These are phyloP conservation scores for Gallinago media DNA, from an alignment of 2,113 vertebrate species.

Conservation along the genomic window DNA sequence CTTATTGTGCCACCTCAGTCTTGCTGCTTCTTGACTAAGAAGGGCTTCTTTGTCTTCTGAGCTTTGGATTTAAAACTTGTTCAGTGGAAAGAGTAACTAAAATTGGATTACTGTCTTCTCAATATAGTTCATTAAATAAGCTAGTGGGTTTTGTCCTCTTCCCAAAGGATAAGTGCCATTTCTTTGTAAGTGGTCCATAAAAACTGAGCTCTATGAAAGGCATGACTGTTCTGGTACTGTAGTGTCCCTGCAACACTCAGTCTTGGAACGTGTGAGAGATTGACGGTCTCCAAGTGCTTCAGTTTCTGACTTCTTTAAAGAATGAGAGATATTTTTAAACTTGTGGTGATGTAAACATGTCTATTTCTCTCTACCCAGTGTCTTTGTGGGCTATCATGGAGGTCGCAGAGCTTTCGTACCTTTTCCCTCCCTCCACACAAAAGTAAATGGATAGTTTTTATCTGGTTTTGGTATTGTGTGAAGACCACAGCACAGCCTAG, in stretches of 20 bases:
- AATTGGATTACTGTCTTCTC: neutral
- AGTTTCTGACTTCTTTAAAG: neutral
- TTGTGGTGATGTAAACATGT: neutral
- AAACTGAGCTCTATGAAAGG: neutral
- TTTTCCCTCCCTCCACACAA: rapidly evolving
- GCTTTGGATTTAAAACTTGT: neutral
- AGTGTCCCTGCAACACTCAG: neutral
- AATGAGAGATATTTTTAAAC: neutral
- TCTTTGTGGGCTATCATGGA: neutral
- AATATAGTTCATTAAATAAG: neutral
- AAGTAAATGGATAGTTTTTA: neutral
- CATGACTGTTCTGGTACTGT: neutral
- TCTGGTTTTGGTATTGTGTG: neutral
- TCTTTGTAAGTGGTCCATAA: neutral
- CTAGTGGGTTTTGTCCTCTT: neutral
- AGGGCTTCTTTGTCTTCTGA: neutral
- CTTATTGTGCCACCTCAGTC: rapidly evolving
- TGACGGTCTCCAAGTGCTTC: neutral
- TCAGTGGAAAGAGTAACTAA: neutral
- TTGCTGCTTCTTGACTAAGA: neutral
- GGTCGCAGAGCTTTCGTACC: neutral
- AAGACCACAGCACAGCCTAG: neutral
- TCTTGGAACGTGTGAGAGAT: neutral
- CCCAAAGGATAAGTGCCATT: neutral
- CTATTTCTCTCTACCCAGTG: neutral